Evolutionary conservation across 2,888 invertebrate species (phyloP).

Genomic region (Nycteola revayana): DNA sequence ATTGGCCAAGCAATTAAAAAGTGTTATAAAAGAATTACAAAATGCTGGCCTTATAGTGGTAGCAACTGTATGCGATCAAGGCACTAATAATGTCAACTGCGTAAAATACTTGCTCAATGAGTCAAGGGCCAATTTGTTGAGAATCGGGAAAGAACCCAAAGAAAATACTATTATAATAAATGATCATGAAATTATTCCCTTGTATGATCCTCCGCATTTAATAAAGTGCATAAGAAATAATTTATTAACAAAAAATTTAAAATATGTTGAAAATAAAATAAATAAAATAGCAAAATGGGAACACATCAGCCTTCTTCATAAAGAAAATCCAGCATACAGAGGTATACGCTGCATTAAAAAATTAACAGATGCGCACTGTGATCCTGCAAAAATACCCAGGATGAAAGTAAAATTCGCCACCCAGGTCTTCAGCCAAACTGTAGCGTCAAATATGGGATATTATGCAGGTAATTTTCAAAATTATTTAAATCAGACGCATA

Average conservation of each 20-base stretch:
- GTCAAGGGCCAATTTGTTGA: constrained; percentile 14
- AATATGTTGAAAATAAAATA: constrained; percentile 2
- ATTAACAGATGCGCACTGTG: constrained; percentile 23
- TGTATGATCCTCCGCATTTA: constrained; percentile 30
- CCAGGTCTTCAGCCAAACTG: constrained; percentile 32
- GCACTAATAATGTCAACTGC: constrained; percentile 24
- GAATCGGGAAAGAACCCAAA: constrained; percentile 15
- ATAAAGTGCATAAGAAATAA: constrained; percentile 32
- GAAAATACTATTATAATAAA: constrained; percentile 21
- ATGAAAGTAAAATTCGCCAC: constrained; percentile 31
- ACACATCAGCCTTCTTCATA: constrained; percentile 17
- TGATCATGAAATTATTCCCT: constrained; percentile 20
- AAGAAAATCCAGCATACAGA: constrained; percentile 23
- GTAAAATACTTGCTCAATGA: constrained; percentile 27
- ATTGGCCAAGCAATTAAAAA: constrained; percentile 11
- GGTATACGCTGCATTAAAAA: constrained; percentile 24
- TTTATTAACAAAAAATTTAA: constrained; percentile 27
- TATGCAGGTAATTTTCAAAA: constrained; percentile 35
- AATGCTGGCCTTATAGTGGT: constrained; percentile 25
- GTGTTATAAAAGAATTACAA: constrained; percentile 17
- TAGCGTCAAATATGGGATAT: constrained; percentile 28
- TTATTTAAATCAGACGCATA: no score
- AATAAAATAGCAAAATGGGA: constrained; percentile 27
- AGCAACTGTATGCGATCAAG: constrained; percentile 33
- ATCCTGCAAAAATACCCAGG: constrained; percentile 21